Conservation (phyloP, 2,113 vertebrate species). For the Osmerus eperlanus region DNA sequence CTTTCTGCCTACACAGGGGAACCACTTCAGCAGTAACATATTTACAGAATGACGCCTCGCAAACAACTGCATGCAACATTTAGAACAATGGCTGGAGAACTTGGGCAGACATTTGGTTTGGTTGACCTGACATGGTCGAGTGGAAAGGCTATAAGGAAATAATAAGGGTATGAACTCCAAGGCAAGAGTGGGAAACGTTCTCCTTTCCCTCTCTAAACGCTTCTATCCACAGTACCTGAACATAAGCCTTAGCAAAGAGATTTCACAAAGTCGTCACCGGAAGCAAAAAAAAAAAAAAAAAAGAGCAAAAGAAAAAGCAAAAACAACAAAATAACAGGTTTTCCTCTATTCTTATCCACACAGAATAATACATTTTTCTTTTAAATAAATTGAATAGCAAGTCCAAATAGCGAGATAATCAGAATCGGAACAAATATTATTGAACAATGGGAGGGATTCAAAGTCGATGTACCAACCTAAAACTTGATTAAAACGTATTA, state of each 20-base stretch:
- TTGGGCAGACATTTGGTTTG: neutral
- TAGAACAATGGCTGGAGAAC: neutral
- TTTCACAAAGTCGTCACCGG: constrained; percentile 44
- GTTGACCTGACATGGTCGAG: neutral
- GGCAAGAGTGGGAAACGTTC: neutral
- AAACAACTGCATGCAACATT: neutral
- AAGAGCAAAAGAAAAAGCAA: constrained; percentile 21
- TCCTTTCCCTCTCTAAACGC: constrained; percentile 26
- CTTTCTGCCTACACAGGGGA: constrained; percentile 9
- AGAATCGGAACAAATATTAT: constrained; percentile 51
- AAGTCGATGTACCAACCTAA: constrained; percentile 42
- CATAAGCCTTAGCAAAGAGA: constrained; percentile 45
- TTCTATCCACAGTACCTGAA: constrained; percentile 61
- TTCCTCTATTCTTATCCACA: constrained; percentile 60
- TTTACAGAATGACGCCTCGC: constrained; percentile 9
- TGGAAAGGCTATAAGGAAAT: neutral
- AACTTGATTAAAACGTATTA: constrained; percentile 53
- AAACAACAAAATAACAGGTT: constrained; percentile 7
- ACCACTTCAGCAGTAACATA: constrained; percentile 3
- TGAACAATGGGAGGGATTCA: constrained; percentile 33
- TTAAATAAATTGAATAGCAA: constrained; percentile 64
- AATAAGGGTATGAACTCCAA: neutral
- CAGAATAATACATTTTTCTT: constrained; percentile 47
- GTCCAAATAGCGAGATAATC: constrained; percentile 49
- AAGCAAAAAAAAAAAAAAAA: constrained; percentile 44